These are phyloP conservation scores for Chelon labrosus DNA, from an alignment of 2,797 vertebrate species.

Conservation along the genomic window DNA sequence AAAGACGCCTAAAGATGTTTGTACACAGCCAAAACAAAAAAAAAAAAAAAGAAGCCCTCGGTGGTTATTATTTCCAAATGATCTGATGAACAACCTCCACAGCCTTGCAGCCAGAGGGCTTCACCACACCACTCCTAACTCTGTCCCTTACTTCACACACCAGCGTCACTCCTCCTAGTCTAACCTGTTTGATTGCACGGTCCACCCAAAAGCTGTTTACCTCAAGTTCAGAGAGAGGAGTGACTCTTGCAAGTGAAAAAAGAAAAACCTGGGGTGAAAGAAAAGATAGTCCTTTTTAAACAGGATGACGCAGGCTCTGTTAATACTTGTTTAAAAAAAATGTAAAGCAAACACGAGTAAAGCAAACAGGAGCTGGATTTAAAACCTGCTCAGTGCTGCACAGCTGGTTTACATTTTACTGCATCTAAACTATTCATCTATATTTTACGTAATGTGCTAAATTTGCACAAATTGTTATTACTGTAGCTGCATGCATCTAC, in stretches of 20 bases:
- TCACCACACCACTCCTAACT: conserved; percentile 45
- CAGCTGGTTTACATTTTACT: not conserved
- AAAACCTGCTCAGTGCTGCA: not conserved
- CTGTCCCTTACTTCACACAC: conserved; percentile 12
- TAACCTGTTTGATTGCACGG: conserved; percentile 70
- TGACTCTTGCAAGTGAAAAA: conserved; percentile 3
- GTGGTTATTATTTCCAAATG: not conserved
- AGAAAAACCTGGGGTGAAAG: not conserved
- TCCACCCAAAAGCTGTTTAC: conserved; percentile 63
- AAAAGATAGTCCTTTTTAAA: conserved; percentile 44
- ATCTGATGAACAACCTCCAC: conserved; percentile 19
- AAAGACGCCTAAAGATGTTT: not conserved
- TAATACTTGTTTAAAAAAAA: conserved; percentile 5
- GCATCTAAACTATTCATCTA: not conserved
- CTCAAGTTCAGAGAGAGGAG: conserved; percentile 54
- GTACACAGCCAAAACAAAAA: not conserved
- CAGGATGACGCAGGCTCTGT: conserved; percentile 28
- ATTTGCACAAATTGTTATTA: not conserved
- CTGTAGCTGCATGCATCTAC: not conserved
- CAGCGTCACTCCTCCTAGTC: conserved; percentile 53
- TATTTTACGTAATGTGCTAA: not conserved
- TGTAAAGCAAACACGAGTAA: not conserved
- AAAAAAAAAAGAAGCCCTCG: not conserved
- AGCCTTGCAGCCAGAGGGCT: conserved; percentile 27
- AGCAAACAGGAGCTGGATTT: conserved; percentile 11